Base-by-base conservation (phyloP, 2,797 vertebrate species). In the Paratrypauchen microcephalus region DNA sequence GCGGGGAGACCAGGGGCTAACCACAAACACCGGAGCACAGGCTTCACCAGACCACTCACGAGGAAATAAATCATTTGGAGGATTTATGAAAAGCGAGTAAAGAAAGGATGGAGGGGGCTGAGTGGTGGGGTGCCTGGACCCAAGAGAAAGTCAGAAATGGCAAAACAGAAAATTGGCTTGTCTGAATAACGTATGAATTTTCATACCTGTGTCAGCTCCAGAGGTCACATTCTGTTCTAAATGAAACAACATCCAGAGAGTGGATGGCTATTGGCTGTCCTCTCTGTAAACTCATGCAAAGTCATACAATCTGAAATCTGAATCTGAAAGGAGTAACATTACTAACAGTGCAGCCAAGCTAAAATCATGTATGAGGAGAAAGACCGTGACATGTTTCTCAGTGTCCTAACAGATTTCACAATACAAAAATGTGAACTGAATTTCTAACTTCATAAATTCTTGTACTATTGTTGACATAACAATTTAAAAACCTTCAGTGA, bases 61-160 rank as follows among this genome's bases (percentile, higher is more conserved):
- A 73, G 83, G 78, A 82, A 91, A 93, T 93, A 92, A 94, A 93
- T 93, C 90, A 92, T 84, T 87, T 87, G 54, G 71, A 84, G 81
- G 75, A 90, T 84, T 84, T 75, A 81, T 87, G 73, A 84, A 83
- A 82, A 71, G n/a, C 19, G 63, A 76, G 70, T 75, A 60, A 18
- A 54, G 65, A 59, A 56, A 75, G 28, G 60, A 66, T 13, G 32
- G 19, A 71, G 65, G 57, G 39, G 55, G 5, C 28, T 59, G 56
- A 66, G 57, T 65, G 63, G 36, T 59, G 60, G 16, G 76, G 66
- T 76, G 69, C 58, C 62, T 69, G 73, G 69, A 82, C 65, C 60
- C 21, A 2, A 19, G 58, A 41, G 73, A 48, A 48, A 48, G 23
- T 26, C 61, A 47, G 23, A 78, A 79, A 73, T 5, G 28, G 12